Base-by-base conservation (phyloP, 2,888 invertebrate genomes). In the Coelogynopora nodosa region DNA sequence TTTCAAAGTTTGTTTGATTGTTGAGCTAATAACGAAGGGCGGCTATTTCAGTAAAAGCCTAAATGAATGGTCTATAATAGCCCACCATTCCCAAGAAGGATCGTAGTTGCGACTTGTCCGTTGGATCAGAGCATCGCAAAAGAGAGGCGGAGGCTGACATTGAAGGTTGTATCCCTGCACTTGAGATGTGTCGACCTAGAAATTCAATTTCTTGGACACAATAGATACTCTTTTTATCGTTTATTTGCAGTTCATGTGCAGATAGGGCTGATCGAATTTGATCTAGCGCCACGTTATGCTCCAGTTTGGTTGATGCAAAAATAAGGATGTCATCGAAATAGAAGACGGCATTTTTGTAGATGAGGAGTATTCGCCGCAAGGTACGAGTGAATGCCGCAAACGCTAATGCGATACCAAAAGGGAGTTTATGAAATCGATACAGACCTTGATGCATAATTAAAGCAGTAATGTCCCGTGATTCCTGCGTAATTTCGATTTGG, bases 251-350 rank as follows among this genome's bases (percentile, higher is more conserved):
- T 83, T 67, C 81, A 67, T 84, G 2, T 5, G 2, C 84, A 13
- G 1, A 1, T 5, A 67, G n/a, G 5, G 26, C 2, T 27, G 49
- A 30, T 67, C 31, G 84, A 18, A 27, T 2, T 67, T 83, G 2
- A 2, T 67, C 10, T 67, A 67, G 67, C 1, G 23, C 10, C 10
- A 5, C n/a, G 30, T 83, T 30, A 27, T 83, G 84, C 27, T 84
- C 84, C 10, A 1, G 2, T 82, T 84, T 5, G 13, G 2, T 31
- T 67, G 2, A 2, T 1, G 49, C 82, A 67, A 67, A 84, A 5
- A 67, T 31, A 2, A 84, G 81, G 10, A 84, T 84, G 67, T 84
- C 84, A 84, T 84, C 80, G 18, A 84, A 67, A 82, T 84, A 84
- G 31, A n/a, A 2, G 5, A 84, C 2, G 2, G 80, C 26, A 10